Conservation (phyloP, 2,797 vertebrate species). For the Falco novaeseelandiae region DNA sequence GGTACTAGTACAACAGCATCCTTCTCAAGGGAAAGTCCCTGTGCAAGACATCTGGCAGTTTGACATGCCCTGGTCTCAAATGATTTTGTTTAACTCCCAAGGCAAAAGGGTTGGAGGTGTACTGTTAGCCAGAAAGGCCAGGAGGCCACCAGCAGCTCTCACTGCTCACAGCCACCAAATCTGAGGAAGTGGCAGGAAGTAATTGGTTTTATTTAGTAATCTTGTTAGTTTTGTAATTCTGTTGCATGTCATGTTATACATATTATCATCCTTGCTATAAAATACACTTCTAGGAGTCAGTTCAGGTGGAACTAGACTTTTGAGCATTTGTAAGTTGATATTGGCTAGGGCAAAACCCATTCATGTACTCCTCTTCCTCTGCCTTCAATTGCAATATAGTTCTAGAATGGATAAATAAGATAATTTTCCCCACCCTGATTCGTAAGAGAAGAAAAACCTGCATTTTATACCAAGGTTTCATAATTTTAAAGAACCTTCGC, state of each 20-base stretch:
- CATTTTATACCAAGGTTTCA: not conserved
- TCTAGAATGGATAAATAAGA: not conserved
- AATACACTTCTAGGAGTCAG: not conserved
- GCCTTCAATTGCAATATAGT: not conserved
- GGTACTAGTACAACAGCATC: fast-evolving
- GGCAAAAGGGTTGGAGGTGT: not conserved
- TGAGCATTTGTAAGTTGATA: not conserved
- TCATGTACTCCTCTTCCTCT: not conserved
- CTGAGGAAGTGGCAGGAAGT: not conserved
- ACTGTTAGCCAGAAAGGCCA: not conserved
- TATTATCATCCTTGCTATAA: not conserved
- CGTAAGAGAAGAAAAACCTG: not conserved
- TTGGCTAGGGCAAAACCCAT: not conserved
- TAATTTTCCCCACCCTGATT: not conserved
- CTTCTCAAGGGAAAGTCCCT: not conserved
- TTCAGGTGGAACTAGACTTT: not conserved
- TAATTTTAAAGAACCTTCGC: not conserved
- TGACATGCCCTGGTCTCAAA: not conserved
- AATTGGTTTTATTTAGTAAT: not conserved
- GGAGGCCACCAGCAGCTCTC: not conserved
- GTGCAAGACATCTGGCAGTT: not conserved
- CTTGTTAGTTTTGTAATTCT: not conserved
- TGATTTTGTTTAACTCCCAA: not conserved
- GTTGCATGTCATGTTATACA: not conserved
- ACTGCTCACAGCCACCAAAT: not conserved